Conservation (phyloP, 2,888 invertebrate species). For the Eustalomyia histrio region DNA sequence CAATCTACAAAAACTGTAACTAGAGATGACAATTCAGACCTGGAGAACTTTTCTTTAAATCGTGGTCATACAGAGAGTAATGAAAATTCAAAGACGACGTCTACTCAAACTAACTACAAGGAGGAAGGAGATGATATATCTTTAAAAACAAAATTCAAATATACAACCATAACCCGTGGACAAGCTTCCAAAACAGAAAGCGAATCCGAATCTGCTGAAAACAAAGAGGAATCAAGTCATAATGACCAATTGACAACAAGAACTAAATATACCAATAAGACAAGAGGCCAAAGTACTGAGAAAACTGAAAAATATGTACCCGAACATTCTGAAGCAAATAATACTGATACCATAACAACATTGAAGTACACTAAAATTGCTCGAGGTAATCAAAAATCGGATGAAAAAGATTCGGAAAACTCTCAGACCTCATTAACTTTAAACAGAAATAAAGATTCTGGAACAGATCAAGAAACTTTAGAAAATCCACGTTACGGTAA, state of each 20-base stretch:
- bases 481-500: slow-evolving; percentile 6
- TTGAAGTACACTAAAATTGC: slow-evolving; percentile 4
- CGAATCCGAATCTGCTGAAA: background rate
- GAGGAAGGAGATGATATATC: background rate
- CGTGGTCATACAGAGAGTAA: no score
- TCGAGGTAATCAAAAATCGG: background rate
- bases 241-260: background rate
- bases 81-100: no score
- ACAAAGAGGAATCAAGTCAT: background rate
- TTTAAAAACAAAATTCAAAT: slow-evolving; percentile 9
- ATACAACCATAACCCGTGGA: background rate
- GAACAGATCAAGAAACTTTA: background rate
- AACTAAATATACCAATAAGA: background rate
- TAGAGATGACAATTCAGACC: no score
- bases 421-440: background rate
- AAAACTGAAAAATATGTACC: background rate
- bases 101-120: no score
- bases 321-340: background rate
- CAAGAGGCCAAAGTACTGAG: background rate
- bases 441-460: slow-evolving; percentile 8
- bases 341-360: background rate
- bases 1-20: background rate
- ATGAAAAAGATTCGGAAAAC: no score
- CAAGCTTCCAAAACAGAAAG: background rate
- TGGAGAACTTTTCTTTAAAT: no score